phyloP scores from a whole-genome alignment of 2,797 vertebrate species.

The Remorina albescens region DNA sequence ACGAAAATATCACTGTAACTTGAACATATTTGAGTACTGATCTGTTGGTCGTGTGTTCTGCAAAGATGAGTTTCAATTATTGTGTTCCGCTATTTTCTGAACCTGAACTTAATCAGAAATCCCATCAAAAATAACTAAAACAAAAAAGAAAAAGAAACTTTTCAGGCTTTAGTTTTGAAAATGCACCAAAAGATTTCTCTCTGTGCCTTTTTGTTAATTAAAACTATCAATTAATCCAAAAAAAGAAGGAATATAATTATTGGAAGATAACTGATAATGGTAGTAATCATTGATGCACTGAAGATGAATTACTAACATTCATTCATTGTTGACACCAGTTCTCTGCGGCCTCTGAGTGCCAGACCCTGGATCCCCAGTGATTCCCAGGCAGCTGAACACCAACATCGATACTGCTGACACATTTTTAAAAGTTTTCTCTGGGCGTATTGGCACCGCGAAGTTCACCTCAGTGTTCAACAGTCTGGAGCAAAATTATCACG shows the following conservation, averaged over 20 bases:
- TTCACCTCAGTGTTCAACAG: constrained; percentile 47
- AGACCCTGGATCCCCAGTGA: accelerated
- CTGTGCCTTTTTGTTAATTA: too few species aligned
- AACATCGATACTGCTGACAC: not conserved
- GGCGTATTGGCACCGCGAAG: constrained; percentile 22
- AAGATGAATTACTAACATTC: too few species aligned
- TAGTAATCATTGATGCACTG: not conserved
- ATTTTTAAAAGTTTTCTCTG: constrained; percentile 23
- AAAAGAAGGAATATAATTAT: not conserved
- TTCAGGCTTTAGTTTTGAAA: too few species aligned
- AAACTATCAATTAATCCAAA: not conserved
- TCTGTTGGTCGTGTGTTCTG: too few species aligned
- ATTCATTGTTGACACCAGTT: too few species aligned
- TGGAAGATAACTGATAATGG: not conserved
- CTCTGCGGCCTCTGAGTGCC: not conserved
- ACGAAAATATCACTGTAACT: too few species aligned
- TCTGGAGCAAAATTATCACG: constrained; percentile 59
- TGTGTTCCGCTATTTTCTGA: not conserved
- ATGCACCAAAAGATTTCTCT: not conserved
- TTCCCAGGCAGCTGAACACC: not conserved
- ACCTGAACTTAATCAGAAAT: not conserved
- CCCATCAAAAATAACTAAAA: not conserved
- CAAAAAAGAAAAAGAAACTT: not conserved
- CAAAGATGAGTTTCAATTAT: too few species aligned
- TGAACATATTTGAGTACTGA: too few species aligned